These are phyloP conservation scores for Idris sp. DNA, from an alignment of 1,140 invertebrate genomes.

Conservation along the genomic window DNA sequence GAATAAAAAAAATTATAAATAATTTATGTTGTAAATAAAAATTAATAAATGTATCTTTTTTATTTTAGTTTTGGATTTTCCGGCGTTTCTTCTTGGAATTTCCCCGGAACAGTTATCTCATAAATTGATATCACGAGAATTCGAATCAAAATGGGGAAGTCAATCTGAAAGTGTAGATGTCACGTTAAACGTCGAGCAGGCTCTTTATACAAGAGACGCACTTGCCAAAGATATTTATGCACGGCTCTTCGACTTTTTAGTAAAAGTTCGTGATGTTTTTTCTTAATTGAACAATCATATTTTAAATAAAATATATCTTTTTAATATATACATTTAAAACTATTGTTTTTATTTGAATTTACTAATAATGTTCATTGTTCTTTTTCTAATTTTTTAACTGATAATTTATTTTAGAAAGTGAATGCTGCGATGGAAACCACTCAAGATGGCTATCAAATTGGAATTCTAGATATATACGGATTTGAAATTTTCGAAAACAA, in stretches of 20 bases:
- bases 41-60: too few species aligned
- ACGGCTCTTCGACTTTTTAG: constrained; percentile 85
- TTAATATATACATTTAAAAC: too few species aligned
- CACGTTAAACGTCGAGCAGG: constrained; percentile 83
- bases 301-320: too few species aligned
- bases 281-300: constrained; percentile 12
- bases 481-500: constrained; percentile 87
- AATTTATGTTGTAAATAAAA: too few species aligned
- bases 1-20: too few species aligned
- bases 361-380: too few species aligned
- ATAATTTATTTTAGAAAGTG: constrained; percentile 76
- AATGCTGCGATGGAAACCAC: constrained; percentile 83
- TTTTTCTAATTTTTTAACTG: too few species aligned
- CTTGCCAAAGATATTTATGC: constrained; percentile 85
- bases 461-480: constrained; percentile 85
- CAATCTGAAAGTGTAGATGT: constrained; percentile 85
- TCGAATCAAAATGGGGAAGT: constrained; percentile 87
- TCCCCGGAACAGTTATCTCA: constrained; percentile 80
- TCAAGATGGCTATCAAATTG: constrained; percentile 77
- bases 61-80: constrained; percentile 83
- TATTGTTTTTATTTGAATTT: too few species aligned
- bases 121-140: constrained; percentile 83
- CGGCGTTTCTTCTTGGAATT: constrained; percentile 83
- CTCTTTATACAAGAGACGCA: constrained; percentile 83
- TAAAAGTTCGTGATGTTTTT: constrained; percentile 77